Evolutionary conservation across 2,797 vertebrate species (phyloP).

Genomic region (Vipera latastei): DNA sequence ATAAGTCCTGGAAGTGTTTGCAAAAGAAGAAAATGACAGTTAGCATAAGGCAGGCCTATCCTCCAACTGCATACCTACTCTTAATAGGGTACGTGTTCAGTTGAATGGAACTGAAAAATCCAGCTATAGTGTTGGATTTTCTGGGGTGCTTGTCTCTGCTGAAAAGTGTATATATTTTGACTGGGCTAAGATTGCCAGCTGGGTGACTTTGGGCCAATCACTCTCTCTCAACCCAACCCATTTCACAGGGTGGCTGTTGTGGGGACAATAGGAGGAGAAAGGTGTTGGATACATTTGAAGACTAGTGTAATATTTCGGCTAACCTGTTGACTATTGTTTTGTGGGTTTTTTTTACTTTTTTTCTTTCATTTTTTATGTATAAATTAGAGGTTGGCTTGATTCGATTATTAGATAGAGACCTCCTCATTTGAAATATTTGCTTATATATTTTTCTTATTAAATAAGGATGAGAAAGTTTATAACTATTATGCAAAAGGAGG

Average conservation of each 20-base stretch:
- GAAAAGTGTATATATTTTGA: background rate
- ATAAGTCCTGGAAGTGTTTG: background rate
- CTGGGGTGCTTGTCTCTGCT: background rate
- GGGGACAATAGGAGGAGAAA: background rate
- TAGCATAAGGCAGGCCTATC: background rate
- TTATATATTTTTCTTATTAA: background rate
- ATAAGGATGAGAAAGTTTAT: background rate
- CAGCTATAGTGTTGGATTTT: background rate
- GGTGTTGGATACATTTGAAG: background rate
- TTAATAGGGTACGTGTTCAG: background rate
- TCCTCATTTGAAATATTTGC: background rate
- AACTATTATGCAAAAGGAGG: background rate
- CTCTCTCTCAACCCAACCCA: background rate
- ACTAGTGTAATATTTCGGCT: background rate
- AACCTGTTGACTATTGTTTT: background rate
- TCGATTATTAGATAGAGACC: background rate
- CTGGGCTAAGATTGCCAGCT: background rate
- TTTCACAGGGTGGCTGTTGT: background rate
- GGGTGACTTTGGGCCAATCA: background rate
- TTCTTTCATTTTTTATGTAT: background rate
- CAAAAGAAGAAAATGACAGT: background rate
- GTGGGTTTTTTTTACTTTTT: background rate
- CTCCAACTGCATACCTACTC: background rate
- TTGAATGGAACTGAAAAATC: background rate
- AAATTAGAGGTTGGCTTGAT: background rate